Percentiles rank a stretch among this genome's conserved stretches.
Evolutionary conservation across 2,797 vertebrate species (phyloP).

Genomic region (Manis javanica): DNA sequence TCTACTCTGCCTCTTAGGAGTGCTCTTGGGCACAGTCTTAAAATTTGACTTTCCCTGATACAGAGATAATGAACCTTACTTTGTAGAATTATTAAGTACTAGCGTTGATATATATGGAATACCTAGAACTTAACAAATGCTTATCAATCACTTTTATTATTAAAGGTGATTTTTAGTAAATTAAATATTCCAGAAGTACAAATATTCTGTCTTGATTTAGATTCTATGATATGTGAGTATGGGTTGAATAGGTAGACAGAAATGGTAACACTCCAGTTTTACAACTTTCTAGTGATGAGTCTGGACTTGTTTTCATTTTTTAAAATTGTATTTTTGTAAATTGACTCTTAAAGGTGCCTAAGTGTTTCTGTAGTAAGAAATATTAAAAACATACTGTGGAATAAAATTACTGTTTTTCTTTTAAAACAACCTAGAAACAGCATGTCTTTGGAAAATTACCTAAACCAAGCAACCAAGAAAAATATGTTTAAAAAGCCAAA

Average conservation of each 20-base stretch:
- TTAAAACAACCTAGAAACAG: conserved; percentile 1
- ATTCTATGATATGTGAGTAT: neutral
- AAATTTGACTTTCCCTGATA: neutral
- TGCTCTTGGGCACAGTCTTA: neutral
- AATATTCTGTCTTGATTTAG: neutral
- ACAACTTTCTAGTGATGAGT: neutral
- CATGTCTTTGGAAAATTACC: conserved; percentile 6
- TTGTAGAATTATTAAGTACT: neutral
- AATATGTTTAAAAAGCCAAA: conserved; percentile 41
- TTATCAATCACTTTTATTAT: neutral
- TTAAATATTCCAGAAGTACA: conserved; percentile 4
- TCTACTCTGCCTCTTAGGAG: neutral
- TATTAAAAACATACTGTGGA: conserved; percentile 24
- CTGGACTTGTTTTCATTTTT: neutral
- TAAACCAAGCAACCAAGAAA: neutral
- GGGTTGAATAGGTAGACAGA: neutral
- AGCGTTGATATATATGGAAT: neutral
- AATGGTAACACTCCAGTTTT: neutral
- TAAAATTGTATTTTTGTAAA: neutral
- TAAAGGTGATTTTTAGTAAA: neutral
- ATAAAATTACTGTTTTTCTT: conserved; percentile 57
- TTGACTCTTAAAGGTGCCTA: neutral
- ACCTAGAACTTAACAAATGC: neutral
- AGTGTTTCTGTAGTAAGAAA: neutral
- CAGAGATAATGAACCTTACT: neutral